Evolutionary conservation across 2,797 vertebrate genomes (phyloP).

Genomic region (Sternotherus odoratus): DNA sequence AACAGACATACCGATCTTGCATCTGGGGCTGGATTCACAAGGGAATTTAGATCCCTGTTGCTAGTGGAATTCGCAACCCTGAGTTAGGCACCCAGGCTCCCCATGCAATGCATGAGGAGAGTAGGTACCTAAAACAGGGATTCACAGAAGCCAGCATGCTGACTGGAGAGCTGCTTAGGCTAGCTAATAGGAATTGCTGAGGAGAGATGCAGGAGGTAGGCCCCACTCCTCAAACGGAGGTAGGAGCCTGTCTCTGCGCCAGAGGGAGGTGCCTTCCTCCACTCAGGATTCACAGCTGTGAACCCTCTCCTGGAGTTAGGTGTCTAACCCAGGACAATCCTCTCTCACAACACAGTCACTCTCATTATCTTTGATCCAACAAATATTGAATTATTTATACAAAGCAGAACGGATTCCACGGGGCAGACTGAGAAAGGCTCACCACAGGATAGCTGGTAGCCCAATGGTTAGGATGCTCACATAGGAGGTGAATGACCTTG

Average conservation of each 20-base stretch:
- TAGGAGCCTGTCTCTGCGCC: too few species aligned
- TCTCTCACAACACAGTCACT: too few species aligned
- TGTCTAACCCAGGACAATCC: too few species aligned
- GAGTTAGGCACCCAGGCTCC: background rate
- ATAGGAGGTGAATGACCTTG: background rate
- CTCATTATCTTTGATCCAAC: too few species aligned
- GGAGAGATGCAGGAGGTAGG: background rate
- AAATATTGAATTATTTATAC: too few species aligned
- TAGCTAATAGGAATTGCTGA: background rate
- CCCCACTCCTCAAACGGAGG: background rate
- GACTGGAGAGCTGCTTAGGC: background rate
- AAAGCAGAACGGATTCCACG: too few species aligned
- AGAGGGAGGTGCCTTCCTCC: too few species aligned
- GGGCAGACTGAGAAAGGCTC: too few species aligned
- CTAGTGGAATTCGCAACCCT: background rate
- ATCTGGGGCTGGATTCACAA: background rate
- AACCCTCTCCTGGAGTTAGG: too few species aligned
- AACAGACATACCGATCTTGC: background rate
- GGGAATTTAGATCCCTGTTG: background rate
- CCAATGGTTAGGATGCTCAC: background rate
- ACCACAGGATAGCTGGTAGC: background rate
- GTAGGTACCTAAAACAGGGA: background rate
- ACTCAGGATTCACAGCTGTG: too few species aligned
- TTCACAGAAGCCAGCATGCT: background rate
- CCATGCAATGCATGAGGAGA: background rate